Evolutionary conservation across 1,140 invertebrate species (phyloP).

Genomic region (Ips typographus): DNA sequence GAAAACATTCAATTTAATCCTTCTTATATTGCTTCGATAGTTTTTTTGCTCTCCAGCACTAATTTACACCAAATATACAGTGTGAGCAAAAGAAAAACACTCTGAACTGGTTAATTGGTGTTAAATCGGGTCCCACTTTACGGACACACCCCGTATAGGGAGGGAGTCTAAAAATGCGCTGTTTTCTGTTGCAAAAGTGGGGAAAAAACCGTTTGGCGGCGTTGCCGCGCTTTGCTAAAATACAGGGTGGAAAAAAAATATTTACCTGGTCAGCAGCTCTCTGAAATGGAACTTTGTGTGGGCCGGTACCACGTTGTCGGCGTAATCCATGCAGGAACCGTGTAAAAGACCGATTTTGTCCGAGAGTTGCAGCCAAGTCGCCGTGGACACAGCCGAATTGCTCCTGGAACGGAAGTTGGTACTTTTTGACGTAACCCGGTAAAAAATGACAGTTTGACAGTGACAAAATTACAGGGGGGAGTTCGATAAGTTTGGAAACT

Average conservation of each 20-base stretch:
- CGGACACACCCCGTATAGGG: neutral
- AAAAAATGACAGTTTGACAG: no score
- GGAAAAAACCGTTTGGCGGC: neutral
- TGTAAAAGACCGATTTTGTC: conserved; percentile 81
- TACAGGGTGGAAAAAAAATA: neutral
- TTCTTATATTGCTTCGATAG: no score
- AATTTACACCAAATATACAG: neutral
- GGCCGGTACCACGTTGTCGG: conserved; percentile 74
- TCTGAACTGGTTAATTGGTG: neutral
- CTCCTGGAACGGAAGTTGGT: neutral
- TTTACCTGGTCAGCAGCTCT: conserved; percentile 68
- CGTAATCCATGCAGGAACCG: conserved; percentile 71
- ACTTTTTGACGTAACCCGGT: neutral
- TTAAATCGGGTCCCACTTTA: neutral
- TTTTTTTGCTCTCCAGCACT: no score
- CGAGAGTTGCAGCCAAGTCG: conserved; percentile 78
- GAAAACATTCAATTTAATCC: neutral
- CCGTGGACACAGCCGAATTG: conserved; percentile 58
- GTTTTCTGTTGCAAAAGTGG: no score
- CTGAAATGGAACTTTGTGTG: conserved; percentile 87
- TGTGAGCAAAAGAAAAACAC: neutral
- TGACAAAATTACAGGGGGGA: no score
- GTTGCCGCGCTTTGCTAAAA: neutral
- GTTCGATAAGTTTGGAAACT: no score
- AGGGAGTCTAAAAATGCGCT: no score